Base-by-base conservation (phyloP, 2,797 vertebrate species). In the Alca torda region DNA sequence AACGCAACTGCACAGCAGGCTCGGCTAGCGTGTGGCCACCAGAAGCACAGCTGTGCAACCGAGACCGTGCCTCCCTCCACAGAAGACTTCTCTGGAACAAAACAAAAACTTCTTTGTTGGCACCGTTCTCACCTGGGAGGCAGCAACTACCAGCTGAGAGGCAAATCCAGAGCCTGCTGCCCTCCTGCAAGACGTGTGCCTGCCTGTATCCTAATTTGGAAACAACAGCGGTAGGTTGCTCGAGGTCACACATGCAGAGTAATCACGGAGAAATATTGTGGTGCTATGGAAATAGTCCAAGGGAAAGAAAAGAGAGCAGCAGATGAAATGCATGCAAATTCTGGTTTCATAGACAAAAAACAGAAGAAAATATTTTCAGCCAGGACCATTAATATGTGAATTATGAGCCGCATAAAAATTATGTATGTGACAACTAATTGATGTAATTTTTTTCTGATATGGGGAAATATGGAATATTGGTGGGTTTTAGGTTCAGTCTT, bases 161-260 rank as follows among this genome's bases (percentile, higher is more conserved):
- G 73, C 69, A 93, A 87, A 96, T 84, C 41, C 53, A 82, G 60
- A 60, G 61, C 37, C 86, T 90, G 20, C 41, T 92, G 21, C 74
- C 65, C n/a, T 84, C 48, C n/a, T 92, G 51, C n/a, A 79, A 84
- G 64, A 77, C 93, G 5, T 89, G 95, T 92, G 24, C 64, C 45
- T 94, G 82, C 95, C 72, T 95, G 95, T 64, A 80, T 26, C 59
- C 28, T 65, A 9, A 53, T 87, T 67, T 92, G 74, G 70, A 90
- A 94, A 81, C 46, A 94, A 78, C 67, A 57, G 10, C 10, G 7
- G 31, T 89, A 68, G 87, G 93, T 94, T 96, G 87, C 64, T 85
- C 3, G 28, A 93, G 96, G 95, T 96, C 89, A 94, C n/a, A 37
- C 48, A 68, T 2, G 6, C 16, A 77, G 89, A 37, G 9, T 77